A percentile compares a stretch with the other conserved stretches of the same genome.
Conservation (phyloP, 1,140 invertebrate genomes). For the Physella acuta region DNA sequence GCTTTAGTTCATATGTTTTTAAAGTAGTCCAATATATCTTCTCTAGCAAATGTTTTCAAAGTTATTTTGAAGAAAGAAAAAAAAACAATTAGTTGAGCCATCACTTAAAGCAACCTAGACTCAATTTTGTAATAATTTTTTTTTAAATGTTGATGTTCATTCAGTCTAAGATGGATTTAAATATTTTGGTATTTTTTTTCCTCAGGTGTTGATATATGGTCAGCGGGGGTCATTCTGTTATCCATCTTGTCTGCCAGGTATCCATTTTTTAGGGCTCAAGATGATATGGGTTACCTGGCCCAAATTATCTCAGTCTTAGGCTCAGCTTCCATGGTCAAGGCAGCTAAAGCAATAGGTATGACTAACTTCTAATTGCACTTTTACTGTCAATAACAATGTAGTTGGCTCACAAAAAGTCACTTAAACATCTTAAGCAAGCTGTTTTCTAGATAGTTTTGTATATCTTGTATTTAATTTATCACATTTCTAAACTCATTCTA, state of each 20-base stretch:
- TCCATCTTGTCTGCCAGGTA: slow-evolving; percentile 78
- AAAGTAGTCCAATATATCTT: too few species aligned
- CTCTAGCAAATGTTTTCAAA: too few species aligned
- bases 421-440: too few species aligned
- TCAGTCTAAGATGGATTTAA: background rate
- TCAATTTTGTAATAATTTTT: background rate
- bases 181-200: slow-evolving; percentile 24
- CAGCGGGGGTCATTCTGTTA: slow-evolving; percentile 81
- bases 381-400: too few species aligned
- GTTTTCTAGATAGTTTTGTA: too few species aligned
- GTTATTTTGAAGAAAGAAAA: too few species aligned
- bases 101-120: background rate
- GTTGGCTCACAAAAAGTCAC: too few species aligned
- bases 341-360: slow-evolving; percentile 70
- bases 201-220: slow-evolving; percentile 85
- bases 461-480: too few species aligned
- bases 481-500: too few species aligned
- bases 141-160: background rate
- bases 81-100: too few species aligned
- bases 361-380: too few species aligned
- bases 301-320: slow-evolving; percentile 84
- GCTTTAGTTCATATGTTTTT: too few species aligned
- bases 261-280: slow-evolving; percentile 80
- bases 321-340: slow-evolving; percentile 68
- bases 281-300: slow-evolving; percentile 78